These are phyloP conservation scores for Oscheius sp. DNA, from an alignment of 2,888 invertebrate genomes.

Conservation along the genomic window DNA sequence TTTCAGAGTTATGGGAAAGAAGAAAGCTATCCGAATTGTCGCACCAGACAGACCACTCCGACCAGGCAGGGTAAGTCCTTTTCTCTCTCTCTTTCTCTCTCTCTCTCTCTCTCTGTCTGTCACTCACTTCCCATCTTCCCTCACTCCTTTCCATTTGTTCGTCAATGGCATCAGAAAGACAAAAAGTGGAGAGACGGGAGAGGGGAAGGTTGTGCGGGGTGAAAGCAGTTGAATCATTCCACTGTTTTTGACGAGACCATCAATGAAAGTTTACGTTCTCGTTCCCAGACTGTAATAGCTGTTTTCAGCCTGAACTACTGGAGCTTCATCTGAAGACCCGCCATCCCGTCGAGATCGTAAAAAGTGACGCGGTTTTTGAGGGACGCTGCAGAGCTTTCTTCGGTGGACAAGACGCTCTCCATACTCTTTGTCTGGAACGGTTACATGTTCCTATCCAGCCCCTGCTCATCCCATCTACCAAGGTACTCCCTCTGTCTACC, in stretches of 20 bases:
- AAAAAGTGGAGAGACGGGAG: not conserved
- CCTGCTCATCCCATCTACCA: constrained; percentile 43
- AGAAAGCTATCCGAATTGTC: constrained; percentile 49
- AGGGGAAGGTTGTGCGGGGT: not conserved
- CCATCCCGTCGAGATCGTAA: constrained; percentile 47
- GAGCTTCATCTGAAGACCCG: constrained; percentile 49
- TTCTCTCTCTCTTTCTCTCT: not conserved
- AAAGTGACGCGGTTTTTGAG: constrained; percentile 50
- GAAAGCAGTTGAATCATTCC: constrained; percentile 18
- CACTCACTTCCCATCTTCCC: not conserved
- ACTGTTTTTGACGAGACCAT: not conserved
- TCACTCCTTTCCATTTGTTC: not conserved
- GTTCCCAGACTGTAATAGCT: constrained; percentile 1
- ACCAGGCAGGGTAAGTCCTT: constrained; percentile 43
- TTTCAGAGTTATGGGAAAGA: constrained; percentile 43
- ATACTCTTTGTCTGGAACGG: constrained; percentile 44
- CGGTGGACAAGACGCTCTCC: constrained; percentile 48
- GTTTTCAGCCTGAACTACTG: constrained; percentile 51
- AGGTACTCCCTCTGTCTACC: constrained; percentile 26
- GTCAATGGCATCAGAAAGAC: not conserved
- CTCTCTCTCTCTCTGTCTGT: not conserved
- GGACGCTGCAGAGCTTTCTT: constrained; percentile 53
- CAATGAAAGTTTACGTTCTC: constrained; percentile 30
- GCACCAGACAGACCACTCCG: constrained; percentile 47
- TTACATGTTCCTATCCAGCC: constrained; percentile 46